Evolutionary conservation across 1,140 invertebrate species (phyloP), one percentile per base, ranked within the genome.

Genomic region (Solenopsis invicta): DNA sequence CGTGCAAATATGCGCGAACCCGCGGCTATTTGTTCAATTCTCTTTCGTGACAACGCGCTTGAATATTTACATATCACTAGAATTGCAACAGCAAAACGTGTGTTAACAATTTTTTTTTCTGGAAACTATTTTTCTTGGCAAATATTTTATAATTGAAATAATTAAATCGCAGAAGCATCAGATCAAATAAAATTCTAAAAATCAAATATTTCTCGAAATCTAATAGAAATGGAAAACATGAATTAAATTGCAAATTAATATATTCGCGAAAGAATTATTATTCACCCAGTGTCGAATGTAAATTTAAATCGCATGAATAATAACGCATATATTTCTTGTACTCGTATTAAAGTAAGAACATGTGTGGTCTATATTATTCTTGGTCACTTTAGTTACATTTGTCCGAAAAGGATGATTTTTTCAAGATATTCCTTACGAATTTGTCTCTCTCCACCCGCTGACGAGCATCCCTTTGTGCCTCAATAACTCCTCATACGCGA

Each of bases 1-100:
- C 12, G 45, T 61, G 45, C 61, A 88, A 81, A 74, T 88, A 74
- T 29, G 24, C 50, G 2, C 85, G 9, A 29, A 9, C n/a, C 3
- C 4, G 4, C 4, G 16, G 13, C 29, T 54, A 37, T 13, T 18
- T 18, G 13, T 74, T 82, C 24, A 82, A 82, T 41, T 82, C 29
- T 56, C n/a, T 59, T 56, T 74, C 80, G 9, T 59, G 8, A 72
- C 37, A 16, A 61, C 18, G 10, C 8, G n/a, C 41, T 82, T 56
- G 24, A 81, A 72, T 10, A 41, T 81, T 71, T 54, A 34, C 21
- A 3, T 16, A 18, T 21, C 21, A 5, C 37, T 52, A n/a, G 18
- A 69, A 56, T 45, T 69, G 13, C 56, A 9, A 24, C 24, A 12
- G 24, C 13, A 3, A 29, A 18, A 34, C 21, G 29, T 41, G 41